Percentiles rank a stretch among this genome's conserved stretches.
These are phyloP conservation scores for Sitta europaea DNA, from an alignment of 2,113 vertebrate genomes.

Conservation along the genomic window DNA sequence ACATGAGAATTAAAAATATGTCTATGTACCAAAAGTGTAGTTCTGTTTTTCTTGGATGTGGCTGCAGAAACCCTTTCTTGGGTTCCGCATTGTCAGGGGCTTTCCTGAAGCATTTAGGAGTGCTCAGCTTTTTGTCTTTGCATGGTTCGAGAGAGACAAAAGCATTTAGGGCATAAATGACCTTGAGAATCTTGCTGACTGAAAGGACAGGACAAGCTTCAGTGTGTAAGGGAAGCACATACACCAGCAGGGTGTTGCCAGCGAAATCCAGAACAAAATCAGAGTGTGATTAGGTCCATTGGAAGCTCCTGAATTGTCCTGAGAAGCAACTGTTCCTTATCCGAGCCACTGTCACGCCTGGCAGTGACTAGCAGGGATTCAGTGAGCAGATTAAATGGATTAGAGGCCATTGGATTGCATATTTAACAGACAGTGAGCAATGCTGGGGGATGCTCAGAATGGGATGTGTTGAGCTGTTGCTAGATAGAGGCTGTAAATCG, in stretches of 20 bases:
- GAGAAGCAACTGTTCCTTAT: not conserved
- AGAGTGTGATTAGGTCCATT: not conserved
- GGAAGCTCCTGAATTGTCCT: accelerated
- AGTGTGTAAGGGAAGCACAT: not conserved
- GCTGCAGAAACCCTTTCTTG: not conserved
- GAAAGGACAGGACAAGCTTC: not conserved
- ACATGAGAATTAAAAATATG: not conserved
- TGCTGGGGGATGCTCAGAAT: not conserved
- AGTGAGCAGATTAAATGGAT: not conserved
- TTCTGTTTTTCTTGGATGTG: not conserved
- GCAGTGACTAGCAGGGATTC: not conserved
- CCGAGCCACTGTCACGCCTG: not conserved
- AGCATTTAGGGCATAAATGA: not conserved
- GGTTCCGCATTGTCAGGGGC: not conserved
- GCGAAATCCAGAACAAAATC: not conserved
- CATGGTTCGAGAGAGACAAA: accelerated
- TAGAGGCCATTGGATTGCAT: not conserved
- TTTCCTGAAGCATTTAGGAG: not conserved
- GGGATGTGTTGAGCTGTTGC: not conserved
- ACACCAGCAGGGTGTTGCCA: not conserved
- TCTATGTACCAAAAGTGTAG: accelerated
- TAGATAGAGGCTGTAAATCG: not conserved
- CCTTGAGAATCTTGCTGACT: not conserved
- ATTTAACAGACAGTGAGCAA: not conserved
- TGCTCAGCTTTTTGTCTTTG: not conserved